Conservation (phyloP, 2,113 vertebrate species). For the Dasypus novemcinctus region DNA sequence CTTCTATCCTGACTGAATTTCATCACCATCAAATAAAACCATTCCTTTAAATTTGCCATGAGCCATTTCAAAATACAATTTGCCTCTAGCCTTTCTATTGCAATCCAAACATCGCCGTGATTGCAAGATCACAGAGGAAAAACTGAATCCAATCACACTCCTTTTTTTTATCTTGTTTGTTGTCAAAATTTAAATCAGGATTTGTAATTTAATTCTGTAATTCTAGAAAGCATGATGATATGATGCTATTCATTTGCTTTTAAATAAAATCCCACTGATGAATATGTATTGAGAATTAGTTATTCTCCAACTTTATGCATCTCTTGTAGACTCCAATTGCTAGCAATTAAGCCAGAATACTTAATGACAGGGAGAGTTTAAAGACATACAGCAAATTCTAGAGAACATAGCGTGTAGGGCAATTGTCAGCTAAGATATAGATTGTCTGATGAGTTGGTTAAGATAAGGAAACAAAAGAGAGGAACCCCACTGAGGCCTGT, state of each 20-base stretch:
- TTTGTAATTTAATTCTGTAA: conserved; percentile 56
- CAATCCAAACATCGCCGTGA: neutral
- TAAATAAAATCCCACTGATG: conserved; percentile 67
- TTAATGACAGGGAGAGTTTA: neutral
- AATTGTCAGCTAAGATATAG: neutral
- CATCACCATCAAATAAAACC: neutral
- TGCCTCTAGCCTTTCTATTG: neutral
- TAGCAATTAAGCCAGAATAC: conserved; percentile 44
- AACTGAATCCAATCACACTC: neutral
- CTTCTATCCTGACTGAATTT: neutral
- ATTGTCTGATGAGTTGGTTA: neutral
- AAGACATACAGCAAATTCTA: neutral
- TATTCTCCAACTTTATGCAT: conserved; percentile 50
- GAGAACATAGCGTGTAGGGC: neutral
- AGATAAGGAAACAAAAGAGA: neutral
- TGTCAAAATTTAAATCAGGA: conserved; percentile 53
- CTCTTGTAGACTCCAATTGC: conserved; percentile 5
- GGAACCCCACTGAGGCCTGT: neutral
- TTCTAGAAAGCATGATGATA: conserved; percentile 20
- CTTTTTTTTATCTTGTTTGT: neutral
- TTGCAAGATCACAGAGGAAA: conserved; percentile 3
- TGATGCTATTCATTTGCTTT: conserved; percentile 58
- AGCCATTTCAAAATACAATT: neutral
- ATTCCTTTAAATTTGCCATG: conserved; percentile 3
- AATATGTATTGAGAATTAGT: conserved; percentile 66